phyloP scores from a whole-genome alignment of 2,888 invertebrate species.

The Nomada flava region DNA sequence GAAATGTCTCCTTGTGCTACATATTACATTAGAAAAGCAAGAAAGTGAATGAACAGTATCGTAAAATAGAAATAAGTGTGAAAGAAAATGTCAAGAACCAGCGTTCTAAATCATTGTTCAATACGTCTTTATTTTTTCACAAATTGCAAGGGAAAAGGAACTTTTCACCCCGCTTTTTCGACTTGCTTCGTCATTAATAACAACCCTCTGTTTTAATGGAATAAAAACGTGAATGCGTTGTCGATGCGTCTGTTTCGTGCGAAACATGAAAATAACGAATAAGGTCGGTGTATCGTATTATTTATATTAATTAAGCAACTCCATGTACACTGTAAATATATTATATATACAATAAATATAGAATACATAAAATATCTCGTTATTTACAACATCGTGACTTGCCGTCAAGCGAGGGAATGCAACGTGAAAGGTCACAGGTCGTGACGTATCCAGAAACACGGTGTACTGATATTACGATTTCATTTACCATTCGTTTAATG shows the following conservation, averaged over 20 bases:
- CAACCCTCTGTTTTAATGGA: neutral
- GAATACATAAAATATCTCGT: constrained; percentile 28
- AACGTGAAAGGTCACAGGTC: constrained; percentile 17
- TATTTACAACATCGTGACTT: constrained; percentile 10
- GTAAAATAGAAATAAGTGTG: neutral
- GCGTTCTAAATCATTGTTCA: too few species aligned
- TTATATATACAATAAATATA: constrained; percentile 54
- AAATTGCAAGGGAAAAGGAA: neutral
- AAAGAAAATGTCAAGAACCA: too few species aligned
- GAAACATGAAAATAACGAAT: constrained; percentile 22
- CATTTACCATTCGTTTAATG: constrained; percentile 63
- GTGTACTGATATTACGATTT: constrained; percentile 29
- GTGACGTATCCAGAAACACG: constrained; percentile 4
- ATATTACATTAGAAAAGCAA: neutral
- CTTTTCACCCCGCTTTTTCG: neutral
- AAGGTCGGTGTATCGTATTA: constrained; percentile 46
- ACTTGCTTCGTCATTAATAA: neutral
- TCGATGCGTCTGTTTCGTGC: constrained; percentile 16
- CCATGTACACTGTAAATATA: constrained; percentile 55
- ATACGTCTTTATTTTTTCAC: neutral
- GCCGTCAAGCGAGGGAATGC: neutral
- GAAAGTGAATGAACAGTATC: neutral
- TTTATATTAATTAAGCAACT: constrained; percentile 50
- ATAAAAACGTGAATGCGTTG: neutral
- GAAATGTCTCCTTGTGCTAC: too few species aligned